Evolutionary conservation across 2,797 vertebrate species (phyloP), one percentile per base, ranked within the genome.

Genomic region (Hyperoplus lanceolatus): DNA sequence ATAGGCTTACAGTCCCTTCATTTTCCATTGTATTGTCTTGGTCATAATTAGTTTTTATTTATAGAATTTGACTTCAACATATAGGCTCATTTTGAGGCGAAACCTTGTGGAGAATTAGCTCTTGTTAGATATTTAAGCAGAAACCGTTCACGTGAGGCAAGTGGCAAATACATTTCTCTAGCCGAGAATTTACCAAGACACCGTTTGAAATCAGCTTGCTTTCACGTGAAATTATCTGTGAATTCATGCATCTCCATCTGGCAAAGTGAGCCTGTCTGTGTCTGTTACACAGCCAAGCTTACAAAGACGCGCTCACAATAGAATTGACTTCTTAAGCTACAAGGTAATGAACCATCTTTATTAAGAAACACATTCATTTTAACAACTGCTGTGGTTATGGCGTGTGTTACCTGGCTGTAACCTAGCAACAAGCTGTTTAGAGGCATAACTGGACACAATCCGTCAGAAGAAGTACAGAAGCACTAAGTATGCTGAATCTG

Each of bases 181-280:
- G 29, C 3, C 9, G 68, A 60, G 70, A 73, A 59, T 76, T 81
- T 76, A 21, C 64, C 50, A 36, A 55, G 29, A 87, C 67, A 70
- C 79, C n/a, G 51, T 75, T 83, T 54, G 74, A 81, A 90, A 78
- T 82, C 75, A 79, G 75, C 39, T 81, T 48, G 77, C 67, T 83
- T 83, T 86, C 82, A 86, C 71, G 76, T 80, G 61, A 76, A 88
- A 70, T 87, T 58, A 46, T 76, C 78, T 80, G 81, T 80, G 86
- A 88, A 87, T 84, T 89, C 84, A 88, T 82, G 83, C 75, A 29
- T 75, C 86, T 86, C 89, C 89, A 86, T 93, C 86, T 93, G 88
- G 83, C 81, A 81, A 13, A 48, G 72, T 15, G 80, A 87, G 82
- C 43, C 77, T 21, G 76, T 59, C 80, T 85, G 75, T 59, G 64